Evolutionary conservation across 2,888 invertebrate genomes (phyloP).

Genomic region (Heliconius ethilla): DNA sequence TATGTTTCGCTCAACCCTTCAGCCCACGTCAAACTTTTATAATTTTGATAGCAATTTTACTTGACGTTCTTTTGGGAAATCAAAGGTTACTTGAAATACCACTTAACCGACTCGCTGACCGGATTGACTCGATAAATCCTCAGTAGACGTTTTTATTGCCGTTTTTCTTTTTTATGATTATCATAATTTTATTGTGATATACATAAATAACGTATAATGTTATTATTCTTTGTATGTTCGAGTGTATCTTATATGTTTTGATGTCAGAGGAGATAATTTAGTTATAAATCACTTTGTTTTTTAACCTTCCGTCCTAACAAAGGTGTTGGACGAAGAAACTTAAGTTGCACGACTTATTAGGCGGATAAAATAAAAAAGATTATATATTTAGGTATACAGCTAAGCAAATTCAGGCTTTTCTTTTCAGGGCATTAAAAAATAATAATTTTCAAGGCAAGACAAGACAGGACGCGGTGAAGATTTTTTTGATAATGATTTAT

Average conservation of each 20-base stretch:
- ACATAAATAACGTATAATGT: conserved; percentile 18
- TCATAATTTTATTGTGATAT: conserved; percentile 42
- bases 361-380: too few relatives aligned
- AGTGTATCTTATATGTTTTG: neutral
- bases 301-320: neutral
- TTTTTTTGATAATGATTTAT: too few relatives aligned
- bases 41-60: conserved; percentile 41
- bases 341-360: too few relatives aligned
- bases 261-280: neutral
- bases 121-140: conserved; percentile 48
- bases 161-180: conserved; percentile 42
- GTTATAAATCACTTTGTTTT: neutral
- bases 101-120: conserved; percentile 47
- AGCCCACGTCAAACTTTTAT: conserved; percentile 45
- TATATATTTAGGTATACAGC: too few relatives aligned
- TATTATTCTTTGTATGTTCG: neutral
- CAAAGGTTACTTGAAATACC: conserved; percentile 48
- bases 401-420: too few relatives aligned
- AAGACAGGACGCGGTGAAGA: too few relatives aligned
- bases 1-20: conserved; percentile 45
- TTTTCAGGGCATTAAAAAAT: too few relatives aligned
- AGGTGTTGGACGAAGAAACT: too few relatives aligned
- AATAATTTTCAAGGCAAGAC: too few relatives aligned
- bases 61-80: conserved; percentile 48
- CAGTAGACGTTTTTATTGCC: conserved; percentile 45